A percentile compares a stretch with the other conserved stretches of the same genome.
Conservation (phyloP, 2,113 vertebrate genomes). For the Dicrurus megarhynchus region DNA sequence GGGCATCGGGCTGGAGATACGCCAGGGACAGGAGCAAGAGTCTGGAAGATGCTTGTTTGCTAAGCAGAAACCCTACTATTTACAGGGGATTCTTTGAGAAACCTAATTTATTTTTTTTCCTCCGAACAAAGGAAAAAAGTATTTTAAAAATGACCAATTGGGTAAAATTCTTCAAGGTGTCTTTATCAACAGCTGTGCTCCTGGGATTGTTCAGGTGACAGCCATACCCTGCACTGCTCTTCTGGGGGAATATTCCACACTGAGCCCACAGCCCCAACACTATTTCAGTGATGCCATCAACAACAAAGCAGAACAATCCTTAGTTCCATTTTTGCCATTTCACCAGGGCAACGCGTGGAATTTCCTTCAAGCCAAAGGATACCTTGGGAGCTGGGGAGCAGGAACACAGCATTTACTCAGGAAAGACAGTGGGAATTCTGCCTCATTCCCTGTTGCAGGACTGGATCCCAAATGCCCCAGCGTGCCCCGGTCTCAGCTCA, state of each 20-base stretch:
- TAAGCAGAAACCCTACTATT: neutral
- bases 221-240: rapidly evolving
- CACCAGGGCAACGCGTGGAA: rapidly evolving
- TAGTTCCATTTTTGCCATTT: neutral
- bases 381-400: rapidly evolving
- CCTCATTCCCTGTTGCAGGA: neutral
- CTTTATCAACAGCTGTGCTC: neutral
- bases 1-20: neutral
- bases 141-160: neutral
- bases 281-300: rapidly evolving
- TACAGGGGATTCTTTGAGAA: neutral
- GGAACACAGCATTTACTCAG: rapidly evolving
- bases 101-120: rapidly evolving
- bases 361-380: neutral
- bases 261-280: neutral
- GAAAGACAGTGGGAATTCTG: neutral
- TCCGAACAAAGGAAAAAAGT: neutral
- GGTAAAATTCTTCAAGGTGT: neutral
- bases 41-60: neutral
- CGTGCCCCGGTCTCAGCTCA: neutral
- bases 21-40: neutral
- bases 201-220: neutral
- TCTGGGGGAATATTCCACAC: rapidly evolving
- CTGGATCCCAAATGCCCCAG: rapidly evolving
- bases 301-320: rapidly evolving